These are phyloP conservation scores for Acleris literana DNA, from an alignment of 2,888 invertebrate species.

Conservation along the genomic window DNA sequence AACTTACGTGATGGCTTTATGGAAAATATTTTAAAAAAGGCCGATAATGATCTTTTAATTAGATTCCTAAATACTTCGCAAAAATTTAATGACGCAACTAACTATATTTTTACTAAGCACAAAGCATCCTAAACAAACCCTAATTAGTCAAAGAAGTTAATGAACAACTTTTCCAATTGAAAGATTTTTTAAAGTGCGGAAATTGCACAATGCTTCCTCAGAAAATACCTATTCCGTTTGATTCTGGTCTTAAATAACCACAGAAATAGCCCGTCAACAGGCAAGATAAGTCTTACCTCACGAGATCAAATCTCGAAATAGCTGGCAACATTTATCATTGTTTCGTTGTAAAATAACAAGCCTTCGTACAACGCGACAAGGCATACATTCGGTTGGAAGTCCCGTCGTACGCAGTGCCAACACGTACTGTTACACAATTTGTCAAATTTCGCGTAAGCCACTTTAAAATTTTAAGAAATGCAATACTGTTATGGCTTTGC, in stretches of 20 bases:
- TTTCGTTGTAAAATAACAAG: background rate
- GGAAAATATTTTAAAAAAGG: too few relatives aligned
- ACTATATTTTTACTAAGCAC: too few relatives aligned
- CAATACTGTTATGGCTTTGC: conserved; percentile 31
- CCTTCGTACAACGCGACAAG: conserved; percentile 12
- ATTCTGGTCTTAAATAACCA: conserved; percentile 29
- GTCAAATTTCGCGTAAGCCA: conserved; percentile 36
- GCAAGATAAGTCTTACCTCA: conserved; percentile 40
- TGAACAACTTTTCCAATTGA: too few relatives aligned
- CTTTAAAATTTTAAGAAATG: conserved; percentile 36
- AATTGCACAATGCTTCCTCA: background rate
- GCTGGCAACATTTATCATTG: conserved; percentile 40
- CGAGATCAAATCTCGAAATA: conserved; percentile 41
- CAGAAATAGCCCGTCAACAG: conserved; percentile 35
- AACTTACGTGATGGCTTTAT: too few relatives aligned
- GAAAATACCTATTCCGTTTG: background rate
- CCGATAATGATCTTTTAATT: too few relatives aligned
- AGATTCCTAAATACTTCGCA: too few relatives aligned
- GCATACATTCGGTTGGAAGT: background rate
- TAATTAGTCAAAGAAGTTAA: too few relatives aligned
- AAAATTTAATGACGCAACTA: too few relatives aligned
- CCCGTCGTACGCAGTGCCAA: conserved; percentile 15
- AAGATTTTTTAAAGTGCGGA: background rate
- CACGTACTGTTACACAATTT: conserved; percentile 34
- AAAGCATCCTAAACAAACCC: too few relatives aligned